Evolutionary conservation across 2,113 vertebrate species (phyloP).

Genomic region (Halcyon malimbica): DNA sequence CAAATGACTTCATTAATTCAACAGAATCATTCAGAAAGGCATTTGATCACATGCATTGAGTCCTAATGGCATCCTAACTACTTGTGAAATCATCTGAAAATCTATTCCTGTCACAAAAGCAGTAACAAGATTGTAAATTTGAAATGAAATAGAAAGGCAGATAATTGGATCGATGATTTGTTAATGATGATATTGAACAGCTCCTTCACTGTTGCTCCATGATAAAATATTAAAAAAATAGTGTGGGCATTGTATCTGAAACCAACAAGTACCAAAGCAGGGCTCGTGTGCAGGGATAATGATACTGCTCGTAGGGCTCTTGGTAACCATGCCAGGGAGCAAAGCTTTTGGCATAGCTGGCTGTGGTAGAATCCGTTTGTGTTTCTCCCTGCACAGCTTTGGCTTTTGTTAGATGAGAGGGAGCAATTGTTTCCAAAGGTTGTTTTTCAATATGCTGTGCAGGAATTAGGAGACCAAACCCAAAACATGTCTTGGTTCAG

Average conservation of each 20-base stretch:
- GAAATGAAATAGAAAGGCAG: slow-evolving; percentile 74
- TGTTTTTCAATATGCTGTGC: background rate
- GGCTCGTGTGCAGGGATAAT: background rate
- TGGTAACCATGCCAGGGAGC: background rate
- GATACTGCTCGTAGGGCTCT: background rate
- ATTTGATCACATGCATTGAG: slow-evolving; percentile 48
- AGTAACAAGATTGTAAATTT: slow-evolving; percentile 69
- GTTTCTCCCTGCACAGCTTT: background rate
- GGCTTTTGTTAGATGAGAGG: background rate
- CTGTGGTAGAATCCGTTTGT: background rate
- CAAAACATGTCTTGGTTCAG: background rate
- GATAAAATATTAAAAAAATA: background rate
- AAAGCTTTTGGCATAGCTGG: background rate
- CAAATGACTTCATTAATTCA: slow-evolving; percentile 64
- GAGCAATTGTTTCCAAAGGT: background rate
- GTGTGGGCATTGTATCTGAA: background rate
- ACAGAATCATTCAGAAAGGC: slow-evolving; percentile 42
- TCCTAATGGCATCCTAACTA: slow-evolving; percentile 35
- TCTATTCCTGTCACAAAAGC: slow-evolving; percentile 58
- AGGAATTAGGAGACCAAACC: background rate
- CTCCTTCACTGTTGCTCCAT: slow-evolving; percentile 73
- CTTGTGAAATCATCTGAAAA: slow-evolving; percentile 61
- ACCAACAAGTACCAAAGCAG: background rate
- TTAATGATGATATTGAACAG: slow-evolving; percentile 77
- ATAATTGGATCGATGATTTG: slow-evolving; percentile 77